Base-by-base conservation (phyloP, 2,113 vertebrate species). In the Colaptes auratus region DNA sequence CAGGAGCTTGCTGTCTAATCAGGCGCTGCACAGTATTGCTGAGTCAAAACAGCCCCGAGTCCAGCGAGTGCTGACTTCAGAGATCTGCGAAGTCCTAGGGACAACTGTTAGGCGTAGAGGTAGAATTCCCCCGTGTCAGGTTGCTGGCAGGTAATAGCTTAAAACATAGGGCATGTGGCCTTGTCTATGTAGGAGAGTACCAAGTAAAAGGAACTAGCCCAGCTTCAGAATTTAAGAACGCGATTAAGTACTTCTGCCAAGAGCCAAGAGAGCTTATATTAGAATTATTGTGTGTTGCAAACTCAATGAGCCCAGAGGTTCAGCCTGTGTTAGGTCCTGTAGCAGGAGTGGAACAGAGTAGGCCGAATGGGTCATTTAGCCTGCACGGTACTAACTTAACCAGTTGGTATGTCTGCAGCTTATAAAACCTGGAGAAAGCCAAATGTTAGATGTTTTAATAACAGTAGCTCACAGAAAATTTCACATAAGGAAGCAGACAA, bases 101-200 rank as follows among this genome's bases (percentile, higher is more conserved):
- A 30, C 63, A 4, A 1, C 11, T 14, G 15, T 5, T 2, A 6
- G 16, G 7, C 2, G 0, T 2, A 9, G 36, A 39, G 25, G 21
- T 3, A 5, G 36, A 11, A 10, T 30, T 27, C 12, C 44, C 64
- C 13, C 60, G 3, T 1, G 9, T 15, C 46, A 6, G n/a, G 39
- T 2, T 73, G 53, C 20, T 48, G 58, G 9, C 19, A 19, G 35
- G 2, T 8, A 7, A 12, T 15, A 6, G 13, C 14, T 14, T 10
- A 3, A 24, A 15, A n/a, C 30, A 16, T 36, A 42, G 9, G 20
- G n/a, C 14, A 0, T 6, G 4, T 35, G n/a, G 10, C n/a, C 15
- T 12, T 31, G 36, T 31, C 31, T 50, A 1, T 31, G 0, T 27
- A 1, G 2, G 3, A 50, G 24, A 18, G 48, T 4, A 7, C 3